These are phyloP conservation scores for Drosophila algonquin DNA, from an alignment of 2,888 invertebrate genomes.

Conservation along the genomic window DNA sequence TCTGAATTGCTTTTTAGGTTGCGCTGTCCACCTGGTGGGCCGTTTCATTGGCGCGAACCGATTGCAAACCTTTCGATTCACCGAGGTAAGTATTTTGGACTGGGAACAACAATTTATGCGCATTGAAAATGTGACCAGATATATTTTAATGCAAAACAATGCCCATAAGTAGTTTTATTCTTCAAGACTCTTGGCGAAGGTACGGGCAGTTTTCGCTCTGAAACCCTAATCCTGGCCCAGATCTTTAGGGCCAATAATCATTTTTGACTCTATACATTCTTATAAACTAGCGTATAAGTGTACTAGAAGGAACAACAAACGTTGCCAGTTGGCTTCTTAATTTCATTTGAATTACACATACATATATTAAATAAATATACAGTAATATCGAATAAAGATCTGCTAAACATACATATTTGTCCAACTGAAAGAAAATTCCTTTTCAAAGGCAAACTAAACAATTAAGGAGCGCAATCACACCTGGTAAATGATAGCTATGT, in stretches of 20 bases:
- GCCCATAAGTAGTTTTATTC: constrained; percentile 33
- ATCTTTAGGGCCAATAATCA: neutral
- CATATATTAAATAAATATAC: no score
- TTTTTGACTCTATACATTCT: neutral
- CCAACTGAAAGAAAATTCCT: no score
- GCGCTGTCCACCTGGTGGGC: constrained; percentile 76
- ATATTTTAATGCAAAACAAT: constrained; percentile 71
- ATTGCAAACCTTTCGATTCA: constrained; percentile 75
- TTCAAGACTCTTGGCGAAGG: neutral
- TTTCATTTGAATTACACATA: no score
- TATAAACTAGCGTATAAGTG: neutral
- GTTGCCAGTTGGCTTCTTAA: neutral
- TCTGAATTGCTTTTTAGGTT: constrained; percentile 55
- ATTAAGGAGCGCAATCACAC: no score
- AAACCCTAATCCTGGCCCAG: neutral
- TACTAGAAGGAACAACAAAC: neutral
- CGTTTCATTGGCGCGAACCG: constrained; percentile 73
- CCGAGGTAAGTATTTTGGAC: constrained; percentile 49
- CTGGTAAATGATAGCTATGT: no score
- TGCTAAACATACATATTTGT: no score
- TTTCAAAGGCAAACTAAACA: no score
- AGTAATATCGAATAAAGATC: no score
- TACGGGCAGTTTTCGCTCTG: neutral
- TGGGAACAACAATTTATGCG: constrained; percentile 67
- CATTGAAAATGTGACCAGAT: constrained; percentile 79